Evolutionary conservation across 2,113 vertebrate species (phyloP).

Genomic region (Raphicerus campestris): DNA sequence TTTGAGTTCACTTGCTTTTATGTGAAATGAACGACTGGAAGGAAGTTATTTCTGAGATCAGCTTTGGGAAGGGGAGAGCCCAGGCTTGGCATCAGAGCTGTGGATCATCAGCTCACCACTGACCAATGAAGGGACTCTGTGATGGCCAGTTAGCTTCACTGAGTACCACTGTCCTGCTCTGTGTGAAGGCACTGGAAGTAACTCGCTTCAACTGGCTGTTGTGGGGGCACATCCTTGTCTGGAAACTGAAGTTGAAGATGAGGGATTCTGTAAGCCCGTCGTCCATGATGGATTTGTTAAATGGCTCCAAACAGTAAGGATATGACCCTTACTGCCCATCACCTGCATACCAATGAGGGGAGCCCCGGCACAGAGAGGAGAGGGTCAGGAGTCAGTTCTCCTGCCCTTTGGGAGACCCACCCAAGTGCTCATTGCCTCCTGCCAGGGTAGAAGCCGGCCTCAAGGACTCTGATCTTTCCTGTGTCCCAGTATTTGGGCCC

Average conservation of each 20-base stretch:
- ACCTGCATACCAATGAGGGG: neutral
- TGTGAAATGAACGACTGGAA: neutral
- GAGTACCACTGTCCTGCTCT: neutral
- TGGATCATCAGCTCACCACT: neutral
- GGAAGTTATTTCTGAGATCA: neutral
- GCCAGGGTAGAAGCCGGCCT: neutral
- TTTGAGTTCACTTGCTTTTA: neutral
- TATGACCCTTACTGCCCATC: neutral
- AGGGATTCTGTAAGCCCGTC: neutral
- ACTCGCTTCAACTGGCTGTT: neutral
- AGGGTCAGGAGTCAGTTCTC: fast-evolving
- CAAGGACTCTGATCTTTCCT: neutral
- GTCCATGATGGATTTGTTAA: neutral
- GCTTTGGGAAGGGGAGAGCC: neutral
- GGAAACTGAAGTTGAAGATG: neutral
- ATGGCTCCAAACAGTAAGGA: neutral
- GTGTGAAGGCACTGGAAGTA: neutral
- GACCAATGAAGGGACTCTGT: neutral
- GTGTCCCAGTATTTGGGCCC: neutral
- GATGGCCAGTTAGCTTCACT: neutral
- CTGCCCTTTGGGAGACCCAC: neutral
- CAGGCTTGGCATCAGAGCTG: neutral
- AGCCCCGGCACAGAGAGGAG: fast-evolving
- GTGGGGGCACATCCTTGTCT: neutral
- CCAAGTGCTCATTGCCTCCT: neutral